Percentiles rank a stretch among this genome's conserved stretches.
phyloP scores from a whole-genome alignment of 2,113 vertebrate genomes.

The Centropus bengalensis region DNA sequence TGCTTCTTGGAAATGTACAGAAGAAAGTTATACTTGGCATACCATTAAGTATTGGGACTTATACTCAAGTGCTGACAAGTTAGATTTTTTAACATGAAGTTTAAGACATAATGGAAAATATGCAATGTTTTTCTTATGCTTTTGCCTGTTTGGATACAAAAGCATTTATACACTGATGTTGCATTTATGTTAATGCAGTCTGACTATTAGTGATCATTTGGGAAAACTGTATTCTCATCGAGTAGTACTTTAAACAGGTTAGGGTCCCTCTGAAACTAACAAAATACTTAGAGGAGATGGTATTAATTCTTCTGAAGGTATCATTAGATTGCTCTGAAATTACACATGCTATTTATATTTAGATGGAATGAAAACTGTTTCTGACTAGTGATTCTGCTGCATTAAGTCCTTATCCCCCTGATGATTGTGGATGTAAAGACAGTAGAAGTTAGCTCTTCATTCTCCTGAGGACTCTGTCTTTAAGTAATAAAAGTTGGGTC shows the following conservation, averaged over 20 bases:
- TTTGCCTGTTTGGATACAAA: not conserved
- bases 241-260: not conserved
- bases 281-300: not conserved
- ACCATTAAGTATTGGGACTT: not conserved
- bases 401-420: not conserved
- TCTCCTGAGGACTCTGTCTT: not conserved
- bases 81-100: not conserved
- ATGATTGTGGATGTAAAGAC: not conserved
- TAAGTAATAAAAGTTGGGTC: not conserved
- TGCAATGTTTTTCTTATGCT: not conserved
- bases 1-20: not conserved
- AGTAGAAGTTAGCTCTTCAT: not conserved
- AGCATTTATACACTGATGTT: not conserved
- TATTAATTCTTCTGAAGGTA: not conserved
- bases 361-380: not conserved
- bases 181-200: not conserved
- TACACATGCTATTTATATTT: not conserved
- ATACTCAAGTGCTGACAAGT: not conserved
- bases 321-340: not conserved
- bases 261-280: not conserved
- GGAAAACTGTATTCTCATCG: not conserved
- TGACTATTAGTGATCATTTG: not conserved
- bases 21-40: not conserved
- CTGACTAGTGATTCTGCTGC: not conserved
- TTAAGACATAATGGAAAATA: not conserved